Evolutionary conservation across 2,113 vertebrate species (phyloP).

Genomic region (Oreocharis arfaki): DNA sequence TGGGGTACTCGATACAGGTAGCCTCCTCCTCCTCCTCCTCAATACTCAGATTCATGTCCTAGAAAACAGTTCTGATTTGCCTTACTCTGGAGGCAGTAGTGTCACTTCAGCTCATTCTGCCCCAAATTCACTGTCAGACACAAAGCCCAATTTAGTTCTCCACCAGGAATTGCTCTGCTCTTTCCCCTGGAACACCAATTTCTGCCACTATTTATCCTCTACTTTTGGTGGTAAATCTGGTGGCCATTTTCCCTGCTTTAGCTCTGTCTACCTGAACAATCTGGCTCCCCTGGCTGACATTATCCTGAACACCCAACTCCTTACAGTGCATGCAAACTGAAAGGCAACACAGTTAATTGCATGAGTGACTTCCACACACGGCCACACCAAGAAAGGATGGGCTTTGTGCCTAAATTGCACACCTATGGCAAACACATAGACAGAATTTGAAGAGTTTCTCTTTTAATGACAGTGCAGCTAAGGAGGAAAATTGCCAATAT

Average conservation of each 20-base stretch:
- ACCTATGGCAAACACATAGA: not conserved
- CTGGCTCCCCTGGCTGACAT: accelerated
- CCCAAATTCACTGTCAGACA: not conserved
- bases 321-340: not conserved
- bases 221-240: not conserved
- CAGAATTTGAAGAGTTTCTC: not conserved
- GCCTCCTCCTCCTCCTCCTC: not conserved
- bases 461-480: not conserved
- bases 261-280: not conserved
- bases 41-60: not conserved
- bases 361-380: not conserved
- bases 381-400: not conserved
- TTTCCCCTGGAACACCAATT: not conserved
- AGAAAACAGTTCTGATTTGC: not conserved
- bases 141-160: not conserved
- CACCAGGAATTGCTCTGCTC: not conserved
- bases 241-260: not conserved
- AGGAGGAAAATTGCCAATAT: not conserved
- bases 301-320: not conserved
- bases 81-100: not conserved
- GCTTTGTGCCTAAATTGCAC: not conserved
- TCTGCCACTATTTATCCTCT: not conserved
- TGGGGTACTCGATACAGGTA: no score
- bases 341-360: not conserved
- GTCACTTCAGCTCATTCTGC: not conserved